phyloP scores from a whole-genome alignment of 2,797 vertebrate species.

The Tympanoctomys barrerae region DNA sequence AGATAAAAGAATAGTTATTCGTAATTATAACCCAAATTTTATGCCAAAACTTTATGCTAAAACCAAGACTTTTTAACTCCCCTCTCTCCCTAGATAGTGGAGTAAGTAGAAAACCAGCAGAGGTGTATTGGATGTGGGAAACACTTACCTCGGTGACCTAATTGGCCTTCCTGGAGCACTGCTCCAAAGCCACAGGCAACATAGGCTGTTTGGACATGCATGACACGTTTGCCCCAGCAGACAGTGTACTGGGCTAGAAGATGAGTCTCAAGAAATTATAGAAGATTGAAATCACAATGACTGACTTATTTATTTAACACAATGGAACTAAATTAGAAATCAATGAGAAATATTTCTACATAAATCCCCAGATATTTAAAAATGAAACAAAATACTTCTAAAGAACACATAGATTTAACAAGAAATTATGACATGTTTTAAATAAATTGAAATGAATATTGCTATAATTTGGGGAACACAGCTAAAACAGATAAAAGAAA shows the following conservation, averaged over 20 bases:
- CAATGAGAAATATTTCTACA: background rate
- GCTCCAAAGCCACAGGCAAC: background rate
- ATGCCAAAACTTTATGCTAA: no score
- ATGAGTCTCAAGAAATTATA: background rate
- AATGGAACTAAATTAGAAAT: background rate
- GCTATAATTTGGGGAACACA: background rate
- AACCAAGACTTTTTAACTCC: background rate
- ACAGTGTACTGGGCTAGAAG: background rate
- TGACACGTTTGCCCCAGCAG: background rate
- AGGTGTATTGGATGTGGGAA: background rate
- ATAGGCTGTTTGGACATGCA: fast-evolving
- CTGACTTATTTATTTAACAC: background rate
- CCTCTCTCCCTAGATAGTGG: background rate
- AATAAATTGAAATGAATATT: background rate
- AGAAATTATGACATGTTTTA: background rate
- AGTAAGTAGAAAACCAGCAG: background rate
- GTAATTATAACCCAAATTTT: background rate
- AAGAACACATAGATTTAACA: background rate
- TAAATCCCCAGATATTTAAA: background rate
- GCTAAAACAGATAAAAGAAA: background rate
- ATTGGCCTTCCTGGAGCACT: background rate
- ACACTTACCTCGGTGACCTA: background rate
- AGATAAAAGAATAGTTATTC: background rate
- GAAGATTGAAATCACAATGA: background rate
- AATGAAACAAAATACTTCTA: slow-evolving; percentile 16